Evolutionary conservation across 2,888 invertebrate species (phyloP).

Genomic region (Drosophila mercatorum): DNA sequence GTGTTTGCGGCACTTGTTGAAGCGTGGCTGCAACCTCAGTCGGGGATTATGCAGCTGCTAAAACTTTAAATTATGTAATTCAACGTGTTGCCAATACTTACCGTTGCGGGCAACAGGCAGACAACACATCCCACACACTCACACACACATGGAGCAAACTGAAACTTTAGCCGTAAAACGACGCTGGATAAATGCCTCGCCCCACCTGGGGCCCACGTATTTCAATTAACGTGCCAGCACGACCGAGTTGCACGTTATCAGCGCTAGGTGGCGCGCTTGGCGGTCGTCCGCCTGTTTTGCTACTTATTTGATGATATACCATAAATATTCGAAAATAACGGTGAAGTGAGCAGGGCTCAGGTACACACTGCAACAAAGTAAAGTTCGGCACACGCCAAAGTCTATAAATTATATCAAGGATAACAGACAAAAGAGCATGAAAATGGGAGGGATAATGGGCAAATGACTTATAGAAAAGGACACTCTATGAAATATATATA

Average conservation of each 20-base stretch:
- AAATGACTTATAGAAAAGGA: no score
- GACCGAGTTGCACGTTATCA: conserved; percentile 40
- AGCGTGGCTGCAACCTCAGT: conserved; percentile 60
- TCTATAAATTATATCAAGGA: neutral
- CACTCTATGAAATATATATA: no score
- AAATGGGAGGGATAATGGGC: neutral
- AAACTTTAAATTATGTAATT: conserved; percentile 79
- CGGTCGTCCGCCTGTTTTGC: conserved; percentile 13
- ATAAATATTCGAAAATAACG: conserved; percentile 59
- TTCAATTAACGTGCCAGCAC: conserved; percentile 76
- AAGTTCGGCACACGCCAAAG: neutral
- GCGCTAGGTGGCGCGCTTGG: conserved; percentile 37
- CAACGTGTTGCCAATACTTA: conserved; percentile 66
- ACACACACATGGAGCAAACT: conserved; percentile 21
- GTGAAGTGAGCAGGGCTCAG: neutral
- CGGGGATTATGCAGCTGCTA: conserved; percentile 63
- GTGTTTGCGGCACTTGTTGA: conserved; percentile 69
- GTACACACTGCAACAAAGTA: neutral
- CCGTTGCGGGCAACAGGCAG: conserved; percentile 52
- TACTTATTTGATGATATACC: conserved; percentile 66
- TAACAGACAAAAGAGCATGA: neutral
- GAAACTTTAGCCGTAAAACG: conserved; percentile 30
- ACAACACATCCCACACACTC: conserved; percentile 12
- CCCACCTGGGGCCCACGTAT: conserved; percentile 73
- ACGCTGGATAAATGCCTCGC: conserved; percentile 48